Base-by-base conservation (phyloP, 2,888 invertebrate genomes). In the Phortica okadai region DNA sequence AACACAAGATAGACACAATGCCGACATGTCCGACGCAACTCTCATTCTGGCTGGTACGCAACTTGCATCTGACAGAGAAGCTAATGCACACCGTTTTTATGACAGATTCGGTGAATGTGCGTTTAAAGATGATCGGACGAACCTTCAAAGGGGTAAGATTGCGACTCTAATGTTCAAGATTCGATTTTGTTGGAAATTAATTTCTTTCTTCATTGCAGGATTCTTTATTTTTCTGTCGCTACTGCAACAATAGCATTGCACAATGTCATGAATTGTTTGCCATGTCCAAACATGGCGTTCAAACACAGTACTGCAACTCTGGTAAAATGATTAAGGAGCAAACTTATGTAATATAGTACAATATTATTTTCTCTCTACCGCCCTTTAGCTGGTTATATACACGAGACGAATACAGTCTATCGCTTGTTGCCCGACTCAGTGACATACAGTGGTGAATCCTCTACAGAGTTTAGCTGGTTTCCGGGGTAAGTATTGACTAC, bases 401-500 rank as follows among this genome's bases (percentile, higher is more conserved):
- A 96, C 87, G 97, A 97, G 89, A 96, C 95, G 5, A 92, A 97
- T 62, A 97, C 97, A 0, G 92, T 95, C 0, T 92, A 92, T 78
- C 91, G 92, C 74, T 93, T 94, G 0, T 79, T 90, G 70, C 90
- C 92, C 25, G 92, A 93, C 79, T 91, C 93, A 21, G 86, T 91
- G 58, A 90, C 94, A 16, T 91, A 93, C 45, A 90, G 88, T 67
- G 92, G 92, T 0, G 92, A 92, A 69, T 93, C 95, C 1, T 95
- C 95, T 1, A 93, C 93, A n/a, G 94, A 95, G 82, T 95, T 94
- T 87, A 95, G 95, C 80, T 97, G 97, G 97, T 97, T 97, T 90
- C 96, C 97, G 6, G 96, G 96, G 89, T 89, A 81, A 82, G 80
- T 80, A 41, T 50, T 62, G 8, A 7, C 77, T 73, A 25, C 4